Percentiles rank a stretch among this genome's conserved stretches.
These are phyloP conservation scores for Chlorops oryzae DNA, from an alignment of 1,140 invertebrate genomes.

Conservation along the genomic window DNA sequence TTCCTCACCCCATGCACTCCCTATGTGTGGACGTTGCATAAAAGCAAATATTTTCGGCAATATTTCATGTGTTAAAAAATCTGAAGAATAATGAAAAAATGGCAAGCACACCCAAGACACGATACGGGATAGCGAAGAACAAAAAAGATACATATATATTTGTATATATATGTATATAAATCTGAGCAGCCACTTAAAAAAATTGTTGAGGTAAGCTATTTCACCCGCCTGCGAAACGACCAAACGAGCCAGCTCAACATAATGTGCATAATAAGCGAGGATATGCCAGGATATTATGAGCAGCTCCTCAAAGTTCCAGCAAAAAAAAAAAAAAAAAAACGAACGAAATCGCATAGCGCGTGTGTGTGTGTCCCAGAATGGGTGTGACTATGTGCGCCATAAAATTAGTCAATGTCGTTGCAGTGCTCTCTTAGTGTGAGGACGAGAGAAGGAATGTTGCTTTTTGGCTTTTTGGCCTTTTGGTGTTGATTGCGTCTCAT, in stretches of 20 bases:
- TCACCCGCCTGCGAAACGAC: slow-evolving; percentile 15
- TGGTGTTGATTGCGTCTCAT: slow-evolving; percentile 27
- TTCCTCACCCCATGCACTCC: background rate
- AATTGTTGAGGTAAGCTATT: slow-evolving; percentile 38
- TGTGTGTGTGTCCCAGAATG: background rate
- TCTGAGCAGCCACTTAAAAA: slow-evolving; percentile 21
- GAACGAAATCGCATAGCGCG: background rate
- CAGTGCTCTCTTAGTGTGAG: background rate
- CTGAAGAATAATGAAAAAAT: background rate
- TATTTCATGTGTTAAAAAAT: slow-evolving; percentile 20
- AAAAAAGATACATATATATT: background rate
- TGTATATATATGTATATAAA: background rate
- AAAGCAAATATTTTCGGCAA: slow-evolving; percentile 32
- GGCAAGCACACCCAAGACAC: too few species aligned
- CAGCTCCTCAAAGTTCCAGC: background rate
- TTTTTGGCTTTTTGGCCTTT: background rate
- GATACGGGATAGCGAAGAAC: background rate
- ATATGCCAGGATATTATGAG: background rate
- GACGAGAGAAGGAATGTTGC: background rate
- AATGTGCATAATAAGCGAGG: background rate
- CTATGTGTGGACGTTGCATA: slow-evolving; percentile 5
- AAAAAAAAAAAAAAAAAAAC: background rate
- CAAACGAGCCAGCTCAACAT: too few species aligned
- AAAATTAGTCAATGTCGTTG: slow-evolving; percentile 23
- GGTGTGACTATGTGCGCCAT: slow-evolving; percentile 15